Evolutionary conservation across 2,888 invertebrate species (phyloP).

Genomic region (Lissocephala sabroskyi): DNA sequence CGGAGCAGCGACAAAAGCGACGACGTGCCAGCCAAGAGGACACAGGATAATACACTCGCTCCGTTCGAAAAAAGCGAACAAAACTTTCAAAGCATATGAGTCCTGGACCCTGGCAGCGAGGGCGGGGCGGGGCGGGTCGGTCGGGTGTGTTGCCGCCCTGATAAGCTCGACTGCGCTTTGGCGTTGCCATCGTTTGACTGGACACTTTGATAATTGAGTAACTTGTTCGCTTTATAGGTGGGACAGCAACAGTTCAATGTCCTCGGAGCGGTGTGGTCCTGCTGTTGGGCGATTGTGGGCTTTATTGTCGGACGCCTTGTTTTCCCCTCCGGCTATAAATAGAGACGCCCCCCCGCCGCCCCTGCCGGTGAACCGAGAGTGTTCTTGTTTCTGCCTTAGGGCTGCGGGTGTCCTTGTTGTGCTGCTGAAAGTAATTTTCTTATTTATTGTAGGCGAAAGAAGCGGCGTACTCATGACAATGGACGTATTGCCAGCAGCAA

Average conservation of each 20-base stretch:
- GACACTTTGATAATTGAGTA: conserved; percentile 60
- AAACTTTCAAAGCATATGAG: too few relatives aligned
- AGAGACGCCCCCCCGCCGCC: background rate
- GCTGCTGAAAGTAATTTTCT: too few relatives aligned
- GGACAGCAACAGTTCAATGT: conserved; percentile 41
- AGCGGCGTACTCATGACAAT: too few relatives aligned
- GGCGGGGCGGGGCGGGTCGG: background rate
- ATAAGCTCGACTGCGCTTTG: conserved; percentile 39
- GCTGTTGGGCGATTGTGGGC: too few relatives aligned
- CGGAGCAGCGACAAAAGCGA: conserved; percentile 5
- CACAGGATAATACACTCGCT: too few relatives aligned
- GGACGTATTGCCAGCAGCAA: conserved; percentile 16
- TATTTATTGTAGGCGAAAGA: conserved; percentile 11
- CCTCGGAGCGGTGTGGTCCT: conserved; percentile 20
- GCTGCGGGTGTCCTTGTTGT: too few relatives aligned
- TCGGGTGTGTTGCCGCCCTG: conserved; percentile 10
- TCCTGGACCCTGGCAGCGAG: too few relatives aligned
- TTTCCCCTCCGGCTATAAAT: background rate
- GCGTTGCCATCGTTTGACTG: conserved; percentile 18
- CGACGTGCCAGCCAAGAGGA: background rate
- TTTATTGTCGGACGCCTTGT: too few relatives aligned
- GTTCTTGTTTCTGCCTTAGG: conserved; percentile 34
- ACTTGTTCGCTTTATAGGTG: conserved; percentile 25
- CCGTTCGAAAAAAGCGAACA: too few relatives aligned
- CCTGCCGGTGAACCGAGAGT: conserved; percentile 3